Evolutionary conservation across 2,888 invertebrate genomes (phyloP).

Genomic region (Aethes cnicana): DNA sequence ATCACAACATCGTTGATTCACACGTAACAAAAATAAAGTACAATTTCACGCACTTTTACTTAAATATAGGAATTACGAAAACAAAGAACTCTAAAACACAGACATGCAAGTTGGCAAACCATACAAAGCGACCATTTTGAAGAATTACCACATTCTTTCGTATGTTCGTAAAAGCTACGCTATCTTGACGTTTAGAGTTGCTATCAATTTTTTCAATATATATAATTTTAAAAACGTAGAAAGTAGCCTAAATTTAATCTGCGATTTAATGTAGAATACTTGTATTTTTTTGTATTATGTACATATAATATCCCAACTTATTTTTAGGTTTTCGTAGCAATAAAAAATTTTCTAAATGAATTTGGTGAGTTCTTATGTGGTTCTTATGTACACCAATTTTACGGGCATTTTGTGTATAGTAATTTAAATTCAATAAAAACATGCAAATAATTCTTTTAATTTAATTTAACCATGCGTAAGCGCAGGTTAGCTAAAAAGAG

Average conservation of each 20-base stretch:
- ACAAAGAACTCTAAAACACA: slow-evolving; percentile 80
- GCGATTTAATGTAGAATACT: no score
- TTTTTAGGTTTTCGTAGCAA: no score
- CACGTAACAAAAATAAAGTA: slow-evolving; percentile 46
- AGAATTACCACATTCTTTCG: slow-evolving; percentile 87
- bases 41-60: slow-evolving; percentile 48
- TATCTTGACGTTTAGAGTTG: slow-evolving; percentile 49
- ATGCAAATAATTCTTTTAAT: no score
- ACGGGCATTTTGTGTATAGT: no score
- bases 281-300: not conserved
- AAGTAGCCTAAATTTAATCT: not conserved
- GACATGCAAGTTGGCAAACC: slow-evolving; percentile 84
- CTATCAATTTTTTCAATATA: slow-evolving; percentile 13
- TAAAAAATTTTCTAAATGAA: no score
- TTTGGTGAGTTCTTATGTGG: no score
- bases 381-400: no score
- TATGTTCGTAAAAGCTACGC: slow-evolving; percentile 65
- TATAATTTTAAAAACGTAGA: not conserved
- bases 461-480: no score
- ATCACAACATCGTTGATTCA: slow-evolving; percentile 46
- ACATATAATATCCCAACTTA: no score
- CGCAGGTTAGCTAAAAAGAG: no score
- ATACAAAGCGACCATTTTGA: slow-evolving; percentile 88
- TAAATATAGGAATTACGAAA: slow-evolving; percentile 64
- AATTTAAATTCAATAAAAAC: no score